Evolutionary conservation across 2,113 vertebrate species (phyloP), one percentile per base, ranked within the genome.

Genomic region (Oxygymnocypris stewartii): DNA sequence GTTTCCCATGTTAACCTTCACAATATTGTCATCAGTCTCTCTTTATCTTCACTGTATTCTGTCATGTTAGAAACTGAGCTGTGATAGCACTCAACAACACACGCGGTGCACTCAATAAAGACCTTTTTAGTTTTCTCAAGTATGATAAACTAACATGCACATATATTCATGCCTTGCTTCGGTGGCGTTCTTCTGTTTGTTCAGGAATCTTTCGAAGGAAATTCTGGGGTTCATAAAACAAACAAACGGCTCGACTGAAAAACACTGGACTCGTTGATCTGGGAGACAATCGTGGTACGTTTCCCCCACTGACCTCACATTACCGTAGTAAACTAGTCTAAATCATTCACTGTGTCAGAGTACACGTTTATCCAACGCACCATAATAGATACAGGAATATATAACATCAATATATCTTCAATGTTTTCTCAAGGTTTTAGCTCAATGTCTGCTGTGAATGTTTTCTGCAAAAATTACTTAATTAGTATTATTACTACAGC

Each of bases 51-150:
- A 61, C 93, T 94, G 89, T 89, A 91, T 93, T 91, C 93, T 93
- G 94, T 95, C 94, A 93, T 18, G 51, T 54, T 54, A 54, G 16
- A 16, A 54, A 84, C 93, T 94, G 93, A 91, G 92, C 91, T 93
- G 92, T 94, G 93, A 94, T 94, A 94, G 93, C 89, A 87, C 92
- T 92, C 93, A 86, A n/a, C n/a, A n/a, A 87, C 77, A 44, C 37
- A 74, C 14, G 5, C 8, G 7, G 11, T 1, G 0, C 3, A 18
- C 35, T 23, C 6, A 73, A 40, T 42, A 10, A 63, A 63, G 20
- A 2, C 2, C 59, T 63, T 63, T 12, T 25, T 11, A 63, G 61
- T 63, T 28, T 63, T 0, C n/a, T n/a, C 61, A 28, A 65, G n/a
- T 65, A 65, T 28, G n/a, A 65, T 4, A 28, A 65, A 65, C 61